These are phyloP conservation scores for Aurelia aurita DNA, from an alignment of 30 jellyfish, hydroid and myxozoan genomes.

Conservation along the genomic window DNA sequence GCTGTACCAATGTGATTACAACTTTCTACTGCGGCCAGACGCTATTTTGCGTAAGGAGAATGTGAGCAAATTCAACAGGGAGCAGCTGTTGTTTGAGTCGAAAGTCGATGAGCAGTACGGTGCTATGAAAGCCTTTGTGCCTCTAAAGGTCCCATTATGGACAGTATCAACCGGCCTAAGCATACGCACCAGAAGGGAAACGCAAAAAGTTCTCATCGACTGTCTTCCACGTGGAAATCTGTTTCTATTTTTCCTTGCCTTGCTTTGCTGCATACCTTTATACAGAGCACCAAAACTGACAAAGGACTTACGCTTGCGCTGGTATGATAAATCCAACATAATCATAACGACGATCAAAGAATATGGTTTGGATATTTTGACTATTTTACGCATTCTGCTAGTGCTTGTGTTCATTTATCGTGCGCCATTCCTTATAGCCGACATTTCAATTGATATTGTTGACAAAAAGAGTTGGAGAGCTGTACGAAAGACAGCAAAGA, in stretches of 20 bases:
- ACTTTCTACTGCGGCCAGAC: slow-evolving; percentile 80
- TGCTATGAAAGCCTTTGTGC: slow-evolving; percentile 46
- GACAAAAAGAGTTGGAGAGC: slow-evolving; percentile 92
- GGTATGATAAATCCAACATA: slow-evolving; percentile 84
- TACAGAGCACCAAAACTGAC: slow-evolving; percentile 88
- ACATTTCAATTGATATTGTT: slow-evolving; percentile 74
- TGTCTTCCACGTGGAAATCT: slow-evolving; percentile 92
- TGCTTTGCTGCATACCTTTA: slow-evolving; percentile 79
- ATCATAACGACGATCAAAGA: slow-evolving; percentile 67
- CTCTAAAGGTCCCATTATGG: slow-evolving; percentile 84
- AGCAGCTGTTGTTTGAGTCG: slow-evolving; percentile 41
- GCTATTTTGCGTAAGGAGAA: slow-evolving; percentile 56
- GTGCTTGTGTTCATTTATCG: slow-evolving; percentile 82
- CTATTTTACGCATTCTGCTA: slow-evolving; percentile 70
- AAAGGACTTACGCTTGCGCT: slow-evolving; percentile 28
- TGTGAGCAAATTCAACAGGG: slow-evolving; percentile 42
- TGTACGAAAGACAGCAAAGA: slow-evolving; percentile 72
- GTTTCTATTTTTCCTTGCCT: slow-evolving; percentile 53
- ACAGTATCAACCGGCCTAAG: slow-evolving; percentile 69
- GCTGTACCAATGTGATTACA: slow-evolving; percentile 62
- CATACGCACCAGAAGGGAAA: slow-evolving; percentile 82
- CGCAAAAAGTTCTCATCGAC: slow-evolving; percentile 75
- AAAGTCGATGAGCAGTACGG: slow-evolving; percentile 55
- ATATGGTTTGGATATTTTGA: slow-evolving; percentile 72
- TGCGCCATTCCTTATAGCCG: slow-evolving; percentile 90